Evolutionary conservation across 2,888 invertebrate genomes (phyloP), one percentile per base, ranked within the genome.

Genomic region (Drosophila greeni): DNA sequence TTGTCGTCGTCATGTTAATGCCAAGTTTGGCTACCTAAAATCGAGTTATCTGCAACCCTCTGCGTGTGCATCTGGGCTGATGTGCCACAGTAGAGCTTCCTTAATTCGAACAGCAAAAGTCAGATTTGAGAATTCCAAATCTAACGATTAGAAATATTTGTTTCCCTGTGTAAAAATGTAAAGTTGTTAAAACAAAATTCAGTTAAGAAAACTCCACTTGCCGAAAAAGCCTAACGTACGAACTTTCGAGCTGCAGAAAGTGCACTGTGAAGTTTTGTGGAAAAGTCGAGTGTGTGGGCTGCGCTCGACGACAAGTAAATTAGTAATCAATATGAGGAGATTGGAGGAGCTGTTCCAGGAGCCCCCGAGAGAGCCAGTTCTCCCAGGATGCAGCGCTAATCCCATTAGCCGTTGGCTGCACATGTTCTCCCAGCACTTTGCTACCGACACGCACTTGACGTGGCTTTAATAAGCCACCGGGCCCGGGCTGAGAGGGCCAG

Each of bases 301-400:
- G 34, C 34, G 34, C 16, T 51, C 24, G 45, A 49, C 31, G 43
- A 59, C 76, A 78, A 67, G 68, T 73, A 73, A 82, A 75, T 84
- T 78, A 75, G 76, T 70, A 72, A 84, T 84, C 80, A 82, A 82
- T 79, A 72, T 75, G 73, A 57, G 67, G 55, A 57, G 60, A 40
- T 64, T 55, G 59, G 18, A 47, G 56, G 47, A 51, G 23, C 18
- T 37, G 36, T 16, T 31, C 11, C 47, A 20, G 40, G 36, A 29
- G 18, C 16, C 36, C 43, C 24, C 9, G 51, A 36, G 47, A 42
- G 20, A 34, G 57, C 29, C 23, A 18, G 14, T n/a, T 24, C 20
- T 24, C 49, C 8, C 40, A 40, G 40, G 39, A 42, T 65, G 73
- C 70, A 69, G 20, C 55, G 59, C 66, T 69, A 61, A 70, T 73